Conservation (phyloP, 2,888 invertebrate species). For the Lysandra coridon region DNA sequence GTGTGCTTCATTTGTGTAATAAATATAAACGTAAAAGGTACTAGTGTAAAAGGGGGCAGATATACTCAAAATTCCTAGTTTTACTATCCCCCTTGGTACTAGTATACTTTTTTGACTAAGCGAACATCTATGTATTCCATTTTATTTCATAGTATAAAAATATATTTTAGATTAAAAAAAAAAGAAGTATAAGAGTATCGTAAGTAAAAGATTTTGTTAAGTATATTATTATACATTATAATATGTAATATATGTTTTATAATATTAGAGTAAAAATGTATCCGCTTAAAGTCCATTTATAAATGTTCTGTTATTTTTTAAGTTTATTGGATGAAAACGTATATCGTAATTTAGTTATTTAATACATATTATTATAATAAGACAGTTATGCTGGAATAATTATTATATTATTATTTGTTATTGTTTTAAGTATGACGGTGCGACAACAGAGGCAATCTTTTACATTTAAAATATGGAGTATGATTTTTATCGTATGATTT, state of each 20-base stretch:
- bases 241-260: constrained; percentile 3
- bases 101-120: not conserved
- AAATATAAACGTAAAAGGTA: not conserved
- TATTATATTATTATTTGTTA: not conserved
- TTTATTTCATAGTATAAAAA: constrained; percentile 2
- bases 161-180: constrained; percentile 19
- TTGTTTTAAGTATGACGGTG: not conserved
- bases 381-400: constrained; percentile 6
- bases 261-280: constrained; percentile 10
- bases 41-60: not conserved
- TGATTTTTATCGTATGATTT: not conserved
- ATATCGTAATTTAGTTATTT: constrained; percentile 15
- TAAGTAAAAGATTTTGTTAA: constrained; percentile 4
- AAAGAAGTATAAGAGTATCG: constrained; percentile 18
- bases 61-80: constrained; percentile 16
- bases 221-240: constrained; percentile 4
- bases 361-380: not conserved
- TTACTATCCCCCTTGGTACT: not conserved
- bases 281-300: constrained; percentile 1
- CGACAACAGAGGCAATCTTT: not conserved
- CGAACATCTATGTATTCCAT: constrained; percentile 12
- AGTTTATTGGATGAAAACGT: constrained; percentile 2
- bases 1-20: not conserved
- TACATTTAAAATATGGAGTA: not conserved
- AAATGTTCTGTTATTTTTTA: constrained; percentile 17